Base-by-base conservation (phyloP, 2,113 vertebrate genomes). In the Monopterus albus region DNA sequence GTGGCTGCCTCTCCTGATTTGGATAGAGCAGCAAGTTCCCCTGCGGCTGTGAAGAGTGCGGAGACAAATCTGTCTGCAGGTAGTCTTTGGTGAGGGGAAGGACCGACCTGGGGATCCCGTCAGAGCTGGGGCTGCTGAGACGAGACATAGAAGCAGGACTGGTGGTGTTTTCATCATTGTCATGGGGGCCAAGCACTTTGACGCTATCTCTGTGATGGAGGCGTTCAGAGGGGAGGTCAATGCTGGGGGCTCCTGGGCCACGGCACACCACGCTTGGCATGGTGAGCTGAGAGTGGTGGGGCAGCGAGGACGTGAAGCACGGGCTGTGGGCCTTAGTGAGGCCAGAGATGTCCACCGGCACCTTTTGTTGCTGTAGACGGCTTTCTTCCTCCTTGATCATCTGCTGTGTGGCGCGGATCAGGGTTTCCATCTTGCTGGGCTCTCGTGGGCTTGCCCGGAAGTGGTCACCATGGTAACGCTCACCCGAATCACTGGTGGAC, bases 351-450 rank as follows among this genome's bases (percentile, higher is more conserved):
- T 95, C 94, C 43, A 90, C 36, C 1, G 80, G 0, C 47, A 87
- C 89, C 91, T 98, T 98, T 82, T 95, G 92, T 45, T 97, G 89
- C 86, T 99, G 96, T 55, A 98, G 87, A 20, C 97, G 95, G 85
- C 81, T 98, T 91, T 99, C 98, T 84, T 99, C 98, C 83, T 98
- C 98, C 92, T 99, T 99, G 93, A 99, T 99, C 97, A 99, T 99
- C 88, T 99, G 97, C 90, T 99, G 98, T 1, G 98, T 99, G 29
- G 96, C 98, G 78, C 97, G 94, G 68, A 99, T 99, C 46, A 99
- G 92, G 57, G 98, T 99, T 91, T 99, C 98, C 62, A 99, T 99
- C 94, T 99, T 99, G 92, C 97, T 99, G 63, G 97, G 96, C 87
- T 99, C 97, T 0, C 96, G 95, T 0, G 96, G 96, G 35, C 96